These are phyloP conservation scores for Podabrus alpinus DNA, from an alignment of 2,888 invertebrate genomes.

Conservation along the genomic window DNA sequence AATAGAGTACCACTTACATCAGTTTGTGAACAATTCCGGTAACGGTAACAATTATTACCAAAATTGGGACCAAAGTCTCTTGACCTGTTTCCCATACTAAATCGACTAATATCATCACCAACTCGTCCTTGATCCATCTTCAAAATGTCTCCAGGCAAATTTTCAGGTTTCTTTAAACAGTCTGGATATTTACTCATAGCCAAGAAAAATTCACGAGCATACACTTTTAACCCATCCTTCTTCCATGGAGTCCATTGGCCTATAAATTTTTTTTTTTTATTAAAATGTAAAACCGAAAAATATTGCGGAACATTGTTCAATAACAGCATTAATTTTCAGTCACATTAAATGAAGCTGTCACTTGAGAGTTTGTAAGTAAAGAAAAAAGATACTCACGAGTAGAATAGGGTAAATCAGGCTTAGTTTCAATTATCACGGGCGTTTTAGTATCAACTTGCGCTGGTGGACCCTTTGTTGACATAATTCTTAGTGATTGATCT, in stretches of 20 bases:
- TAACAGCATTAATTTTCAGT: conserved; percentile 48
- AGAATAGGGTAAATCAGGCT: not conserved
- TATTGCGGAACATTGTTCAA: not conserved
- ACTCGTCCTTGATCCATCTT: conserved; percentile 54
- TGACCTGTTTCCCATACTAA: conserved; percentile 39
- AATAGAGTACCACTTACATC: too few relatives aligned
- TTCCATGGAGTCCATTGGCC: conserved; percentile 91
- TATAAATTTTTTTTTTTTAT: conserved; percentile 36
- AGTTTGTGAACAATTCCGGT: too few relatives aligned
- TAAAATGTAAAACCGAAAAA: not conserved
- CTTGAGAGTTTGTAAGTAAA: not conserved
- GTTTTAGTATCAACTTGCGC: conserved; percentile 47
- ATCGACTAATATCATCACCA: conserved; percentile 38
- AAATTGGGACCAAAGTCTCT: conserved; percentile 51
- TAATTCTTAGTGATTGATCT: conserved; percentile 48
- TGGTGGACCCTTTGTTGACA: conserved; percentile 52
- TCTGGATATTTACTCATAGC: conserved; percentile 74
- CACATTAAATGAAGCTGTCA: conserved; percentile 14
- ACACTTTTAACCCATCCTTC: conserved; percentile 77
- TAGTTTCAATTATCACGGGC: not conserved
- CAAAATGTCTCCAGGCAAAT: conserved; percentile 66
- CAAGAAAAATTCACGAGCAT: conserved; percentile 80
- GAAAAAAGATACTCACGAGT: not conserved
- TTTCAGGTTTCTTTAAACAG: conserved; percentile 73
- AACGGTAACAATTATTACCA: too few relatives aligned